Evolutionary conservation across 2,888 invertebrate species (phyloP), one percentile per base, ranked within the genome.

Genomic region (Xestia rhomboidea): DNA sequence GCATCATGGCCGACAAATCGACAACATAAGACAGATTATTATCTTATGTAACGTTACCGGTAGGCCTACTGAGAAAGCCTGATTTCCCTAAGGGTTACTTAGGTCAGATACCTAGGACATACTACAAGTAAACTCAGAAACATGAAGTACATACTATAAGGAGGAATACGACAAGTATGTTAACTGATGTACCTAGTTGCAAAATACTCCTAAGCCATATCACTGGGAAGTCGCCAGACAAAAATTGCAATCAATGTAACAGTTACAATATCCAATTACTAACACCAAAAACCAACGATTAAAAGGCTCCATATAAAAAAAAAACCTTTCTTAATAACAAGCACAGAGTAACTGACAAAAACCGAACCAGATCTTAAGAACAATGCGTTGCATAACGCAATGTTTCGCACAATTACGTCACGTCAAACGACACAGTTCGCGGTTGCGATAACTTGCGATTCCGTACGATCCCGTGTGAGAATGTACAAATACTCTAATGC

Each of bases 381-480:
- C 90, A 89, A 88, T 88, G 68, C 44, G 63, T 88, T 89, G 89
- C 88, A 89, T 89, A 89, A 89, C 83, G 34, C 27, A 70, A 74
- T 44, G 70, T 78, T 90, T 89, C 87, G 88, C 88, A 86, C 66
- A 77, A 67, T 90, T 90, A 89, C 90, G 81, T 90, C 89, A 90
- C 73, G 27, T 30, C 38, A 57, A 74, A 68, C 82, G 81, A 80
- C 76, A 87, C 71, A 79, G 78, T 73, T 76, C 68, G 76, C 54
- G 24, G 76, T 81, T 64, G 64, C 64, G 64, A 64, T 64, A 64
- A 41, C 15, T 64, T 86, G 74, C 77, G 68, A 73, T 81, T 88
- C 83, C 68, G 30, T 21, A 64, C 78, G 79, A 81, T 83, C 84
- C 82, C 86, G 88, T 89, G 90, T 81, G 89, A 89, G 82, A 51